Evolutionary conservation across 2,888 invertebrate genomes (phyloP), one percentile per base, ranked within the genome.

Genomic region (Trissonchulus latispiculum): DNA sequence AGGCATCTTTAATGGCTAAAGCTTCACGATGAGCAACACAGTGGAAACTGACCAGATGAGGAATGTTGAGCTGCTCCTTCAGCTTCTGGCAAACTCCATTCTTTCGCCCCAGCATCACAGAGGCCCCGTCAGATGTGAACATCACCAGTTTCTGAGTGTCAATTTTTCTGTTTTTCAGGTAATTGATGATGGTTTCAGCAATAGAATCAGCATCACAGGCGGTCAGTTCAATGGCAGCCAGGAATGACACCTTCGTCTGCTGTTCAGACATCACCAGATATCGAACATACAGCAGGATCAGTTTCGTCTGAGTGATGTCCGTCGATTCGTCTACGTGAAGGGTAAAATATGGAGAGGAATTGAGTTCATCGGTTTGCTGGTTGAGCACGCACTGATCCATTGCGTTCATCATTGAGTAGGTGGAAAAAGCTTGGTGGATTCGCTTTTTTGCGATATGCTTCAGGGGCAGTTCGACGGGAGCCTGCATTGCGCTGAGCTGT

Each of bases 21-120:
- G 64, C 64, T 64, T 64, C 64, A n/a, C 64, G 64, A 33, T 64
- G 28, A 18, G 64, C 64, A 28, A 33, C 64, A n/a, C 64, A 64
- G 33, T 64, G 64, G 28, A 64, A 64, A 15, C 64, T 29, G 28
- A 64, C 33, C 31, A 64, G 18, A n/a, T 64, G 64, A 28, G 64
- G 64, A 15, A 33, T 8, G 28, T 3, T 29, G 8, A 64, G 64
- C 33, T 33, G 8, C 8, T 3, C 28, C 8, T 15, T 31, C 29
- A 64, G 64, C 33, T 64, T 8, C 28, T 64, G 8, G 8, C 28
- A 29, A 15, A 64, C 64, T 15, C 64, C 64, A 28, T 15, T 3
- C 8, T 31, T 8, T 15, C 28, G 8, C 28, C 64, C 64, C 31
- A 33, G 18, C 64, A 64, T 64, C 64, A 64, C 64, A 15, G 64